phyloP scores from a whole-genome alignment of 2,797 vertebrate species.

The Threskiornis aethiopicus region DNA sequence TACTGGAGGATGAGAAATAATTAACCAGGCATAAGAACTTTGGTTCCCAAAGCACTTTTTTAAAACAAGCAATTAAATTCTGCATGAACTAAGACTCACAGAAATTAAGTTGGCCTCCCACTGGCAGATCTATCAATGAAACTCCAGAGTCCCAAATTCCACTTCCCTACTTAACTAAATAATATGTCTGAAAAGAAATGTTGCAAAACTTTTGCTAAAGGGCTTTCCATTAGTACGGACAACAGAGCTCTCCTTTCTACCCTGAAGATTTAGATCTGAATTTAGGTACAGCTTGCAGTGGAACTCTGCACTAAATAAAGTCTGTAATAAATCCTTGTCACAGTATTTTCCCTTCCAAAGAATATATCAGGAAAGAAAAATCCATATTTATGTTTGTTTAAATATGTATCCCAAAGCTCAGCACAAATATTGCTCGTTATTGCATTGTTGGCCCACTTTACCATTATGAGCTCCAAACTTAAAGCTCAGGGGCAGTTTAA shows the following conservation, averaged over 20 bases:
- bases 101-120: background rate
- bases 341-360: background rate
- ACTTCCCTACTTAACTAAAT: background rate
- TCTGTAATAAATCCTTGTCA: background rate
- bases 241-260: background rate
- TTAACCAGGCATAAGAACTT: background rate
- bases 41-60: background rate
- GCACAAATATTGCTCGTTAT: background rate
- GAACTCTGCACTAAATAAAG: background rate
- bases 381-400: background rate
- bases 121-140: background rate
- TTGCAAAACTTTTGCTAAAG: background rate
- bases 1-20: background rate
- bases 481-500: background rate
- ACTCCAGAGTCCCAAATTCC: background rate
- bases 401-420: background rate
- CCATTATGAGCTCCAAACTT: fast-evolving
- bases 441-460: background rate
- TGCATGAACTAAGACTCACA: background rate
- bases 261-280: background rate
- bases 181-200: background rate
- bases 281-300: background rate
- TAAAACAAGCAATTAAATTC: background rate
- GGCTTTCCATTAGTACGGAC: background rate
- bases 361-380: background rate